Percentiles rank a stretch among this genome's conserved stretches.
Conservation (phyloP, 2,113 vertebrate genomes). For the Laterallus jamaicensis region DNA sequence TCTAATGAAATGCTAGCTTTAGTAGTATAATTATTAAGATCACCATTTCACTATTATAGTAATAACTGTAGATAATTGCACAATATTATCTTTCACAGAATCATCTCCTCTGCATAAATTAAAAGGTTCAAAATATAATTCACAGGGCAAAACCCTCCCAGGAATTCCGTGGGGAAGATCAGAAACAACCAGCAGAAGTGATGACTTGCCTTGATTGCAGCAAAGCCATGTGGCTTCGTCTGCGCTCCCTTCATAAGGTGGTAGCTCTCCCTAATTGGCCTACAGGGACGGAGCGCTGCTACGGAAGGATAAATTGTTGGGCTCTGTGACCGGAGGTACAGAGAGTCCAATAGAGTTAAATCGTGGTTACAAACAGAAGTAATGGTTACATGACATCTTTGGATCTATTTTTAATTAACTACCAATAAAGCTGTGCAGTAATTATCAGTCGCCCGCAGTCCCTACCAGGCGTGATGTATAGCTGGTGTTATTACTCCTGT, state of each 20-base stretch:
- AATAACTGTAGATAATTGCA: neutral
- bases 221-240: neutral
- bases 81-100: neutral
- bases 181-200: neutral
- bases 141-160: neutral
- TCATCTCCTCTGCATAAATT: neutral
- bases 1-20: neutral
- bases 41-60: neutral
- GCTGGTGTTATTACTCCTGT: neutral
- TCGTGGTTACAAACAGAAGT: neutral
- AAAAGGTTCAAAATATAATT: neutral
- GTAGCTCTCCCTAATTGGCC: neutral
- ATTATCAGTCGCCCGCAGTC: neutral
- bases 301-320: neutral
- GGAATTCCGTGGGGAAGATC: neutral
- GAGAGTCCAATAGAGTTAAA: neutral
- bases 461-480: neutral
- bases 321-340: neutral
- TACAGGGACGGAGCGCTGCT: neutral
- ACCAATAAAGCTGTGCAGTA: neutral
- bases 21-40: neutral
- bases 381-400: neutral
- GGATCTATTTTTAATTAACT: neutral
- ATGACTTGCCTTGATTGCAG: neutral
- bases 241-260: neutral